These are phyloP conservation scores for Plecotus auritus DNA, from an alignment of 2,113 vertebrate genomes.

Conservation along the genomic window DNA sequence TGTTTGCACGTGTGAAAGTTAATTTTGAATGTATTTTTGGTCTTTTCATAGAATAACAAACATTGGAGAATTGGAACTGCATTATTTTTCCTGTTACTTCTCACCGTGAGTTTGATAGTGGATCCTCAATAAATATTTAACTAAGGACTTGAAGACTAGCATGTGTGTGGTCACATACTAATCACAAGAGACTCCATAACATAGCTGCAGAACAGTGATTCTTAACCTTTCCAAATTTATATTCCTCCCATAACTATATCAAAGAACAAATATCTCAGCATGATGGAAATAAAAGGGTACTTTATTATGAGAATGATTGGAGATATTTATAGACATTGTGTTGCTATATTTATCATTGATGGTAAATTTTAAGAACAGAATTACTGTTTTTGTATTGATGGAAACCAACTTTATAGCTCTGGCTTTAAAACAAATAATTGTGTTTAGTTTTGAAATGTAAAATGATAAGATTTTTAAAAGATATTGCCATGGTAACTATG, in stretches of 20 bases:
- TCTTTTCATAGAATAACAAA: neutral
- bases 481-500: constrained; percentile 37
- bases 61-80: neutral
- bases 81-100: constrained; percentile 16
- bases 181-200: neutral
- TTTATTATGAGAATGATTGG: neutral
- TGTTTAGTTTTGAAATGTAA: constrained; percentile 45
- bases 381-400: constrained; percentile 8
- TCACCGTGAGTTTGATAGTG: neutral
- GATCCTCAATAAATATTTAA: constrained; percentile 58
- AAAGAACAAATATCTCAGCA: constrained; percentile 37
- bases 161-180: neutral
- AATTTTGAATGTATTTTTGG: neutral
- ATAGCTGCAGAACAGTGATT: neutral
- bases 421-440: constrained; percentile 48
- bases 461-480: constrained; percentile 8
- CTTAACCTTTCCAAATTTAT: constrained; percentile 25
- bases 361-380: constrained; percentile 28
- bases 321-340: constrained; percentile 14
- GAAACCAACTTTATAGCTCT: neutral
- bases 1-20: neutral
- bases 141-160: neutral
- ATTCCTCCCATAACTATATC: neutral
- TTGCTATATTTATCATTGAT: neutral
- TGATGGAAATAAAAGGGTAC: neutral